Conservation (phyloP, 1,140 invertebrate species). For the Lepidotrigona ventralis region DNA sequence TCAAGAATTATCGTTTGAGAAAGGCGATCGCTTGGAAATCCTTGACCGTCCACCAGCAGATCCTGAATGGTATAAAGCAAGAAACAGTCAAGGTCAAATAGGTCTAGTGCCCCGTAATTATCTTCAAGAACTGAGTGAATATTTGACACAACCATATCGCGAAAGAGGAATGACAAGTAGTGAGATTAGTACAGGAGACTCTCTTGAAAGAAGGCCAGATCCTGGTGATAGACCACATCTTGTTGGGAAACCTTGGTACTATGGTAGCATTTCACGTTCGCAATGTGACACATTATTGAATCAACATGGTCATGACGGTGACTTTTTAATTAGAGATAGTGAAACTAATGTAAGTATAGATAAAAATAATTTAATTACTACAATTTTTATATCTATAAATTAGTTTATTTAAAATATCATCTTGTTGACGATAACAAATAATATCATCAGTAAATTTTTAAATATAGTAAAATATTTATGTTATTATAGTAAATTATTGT, state of each 20-base stretch:
- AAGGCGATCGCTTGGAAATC: conserved; percentile 96
- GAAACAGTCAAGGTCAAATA: conserved; percentile 94
- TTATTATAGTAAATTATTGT: background rate
- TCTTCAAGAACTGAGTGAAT: conserved; percentile 93
- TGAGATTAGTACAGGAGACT: conserved; percentile 79
- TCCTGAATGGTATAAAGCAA: conserved; percentile 98
- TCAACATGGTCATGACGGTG: conserved; percentile 96
- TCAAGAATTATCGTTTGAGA: conserved; percentile 98
- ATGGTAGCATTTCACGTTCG: conserved; percentile 95
- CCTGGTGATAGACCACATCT: conserved; percentile 85
- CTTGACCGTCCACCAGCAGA: conserved; percentile 96
- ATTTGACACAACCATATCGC: conserved; percentile 90
- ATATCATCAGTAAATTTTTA: background rate
- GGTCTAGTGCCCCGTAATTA: conserved; percentile 98
- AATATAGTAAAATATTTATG: background rate
- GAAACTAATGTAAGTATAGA: conserved; percentile 95
- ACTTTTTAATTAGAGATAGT: conserved; percentile 98
- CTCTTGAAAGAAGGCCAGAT: conserved; percentile 78
- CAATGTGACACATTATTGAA: conserved; percentile 97
- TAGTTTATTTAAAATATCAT: background rate
- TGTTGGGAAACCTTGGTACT: conserved; percentile 96
- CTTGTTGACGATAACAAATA: background rate
- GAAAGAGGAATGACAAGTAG: conserved; percentile 80
- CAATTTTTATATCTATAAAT: background rate
- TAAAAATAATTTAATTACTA: background rate